A percentile compares a stretch with the other conserved stretches of the same genome.
phyloP scores from a whole-genome alignment of 2,797 vertebrate species.

The Halcyon chelicuti region DNA sequence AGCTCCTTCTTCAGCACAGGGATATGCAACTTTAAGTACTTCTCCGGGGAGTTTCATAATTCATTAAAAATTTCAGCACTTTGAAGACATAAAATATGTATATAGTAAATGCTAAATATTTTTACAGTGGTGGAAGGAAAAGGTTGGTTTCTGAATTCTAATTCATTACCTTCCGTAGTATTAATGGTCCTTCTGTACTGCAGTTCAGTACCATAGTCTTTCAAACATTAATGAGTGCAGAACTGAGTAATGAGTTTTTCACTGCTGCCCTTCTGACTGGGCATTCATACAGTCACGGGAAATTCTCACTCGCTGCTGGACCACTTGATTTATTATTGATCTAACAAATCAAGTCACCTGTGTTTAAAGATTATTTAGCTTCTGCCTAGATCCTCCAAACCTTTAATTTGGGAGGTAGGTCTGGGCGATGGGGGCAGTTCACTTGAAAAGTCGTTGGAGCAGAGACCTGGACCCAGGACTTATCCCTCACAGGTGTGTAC shows the following conservation, averaged over 20 bases:
- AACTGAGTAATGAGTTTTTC: conserved; percentile 36
- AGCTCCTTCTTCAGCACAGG: neutral
- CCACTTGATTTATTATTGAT: neutral
- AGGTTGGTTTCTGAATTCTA: conserved; percentile 44
- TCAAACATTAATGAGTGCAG: conserved; percentile 28
- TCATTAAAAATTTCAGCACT: conserved; percentile 1
- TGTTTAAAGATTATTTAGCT: neutral
- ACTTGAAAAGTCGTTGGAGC: neutral
- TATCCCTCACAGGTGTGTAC: neutral
- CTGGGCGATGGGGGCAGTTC: neutral
- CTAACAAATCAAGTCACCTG: neutral
- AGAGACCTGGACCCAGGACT: neutral
- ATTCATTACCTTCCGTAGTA: conserved; percentile 6
- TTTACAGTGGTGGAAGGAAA: conserved; percentile 23
- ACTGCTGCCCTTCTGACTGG: neutral
- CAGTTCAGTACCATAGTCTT: neutral
- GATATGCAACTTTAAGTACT: neutral
- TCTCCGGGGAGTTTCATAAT: conserved; percentile 9
- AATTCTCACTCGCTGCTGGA: neutral
- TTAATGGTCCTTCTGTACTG: neutral
- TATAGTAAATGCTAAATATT: conserved; percentile 48
- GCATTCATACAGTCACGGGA: neutral
- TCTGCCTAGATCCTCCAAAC: neutral
- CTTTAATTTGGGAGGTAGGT: neutral
- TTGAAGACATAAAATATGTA: conserved; percentile 4